These are phyloP conservation scores for Lasioglossum lativentre DNA, from an alignment of 2,888 invertebrate genomes.

Conservation along the genomic window DNA sequence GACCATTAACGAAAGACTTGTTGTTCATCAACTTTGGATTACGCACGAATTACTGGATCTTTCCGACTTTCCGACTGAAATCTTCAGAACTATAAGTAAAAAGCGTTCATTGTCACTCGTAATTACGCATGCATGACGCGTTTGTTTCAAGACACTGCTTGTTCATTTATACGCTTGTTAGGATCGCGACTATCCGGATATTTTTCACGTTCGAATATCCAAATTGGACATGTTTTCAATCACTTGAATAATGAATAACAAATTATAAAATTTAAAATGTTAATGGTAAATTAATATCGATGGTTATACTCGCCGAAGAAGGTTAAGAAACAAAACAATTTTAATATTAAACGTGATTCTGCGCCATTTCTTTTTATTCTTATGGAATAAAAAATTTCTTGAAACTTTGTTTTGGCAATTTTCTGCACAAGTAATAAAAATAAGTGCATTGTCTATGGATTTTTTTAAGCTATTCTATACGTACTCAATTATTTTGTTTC, in stretches of 20 bases:
- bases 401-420: background rate
- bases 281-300: background rate
- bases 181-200: conserved; percentile 40
- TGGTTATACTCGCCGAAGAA: background rate
- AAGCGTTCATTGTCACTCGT: conserved; percentile 41
- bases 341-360: background rate
- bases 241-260: background rate
- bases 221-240: background rate
- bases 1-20: conserved; percentile 33
- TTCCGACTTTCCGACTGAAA: conserved; percentile 51
- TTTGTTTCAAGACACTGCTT: conserved; percentile 49
- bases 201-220: conserved; percentile 40
- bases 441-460: background rate
- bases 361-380: background rate
- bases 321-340: conserved; percentile 2
- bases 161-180: conserved; percentile 31
- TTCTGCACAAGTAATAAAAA: background rate
- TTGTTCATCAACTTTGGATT: conserved; percentile 26
- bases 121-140: conserved; percentile 37
- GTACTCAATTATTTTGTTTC: background rate
- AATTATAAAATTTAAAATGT: background rate
- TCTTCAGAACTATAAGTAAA: conserved; percentile 35
- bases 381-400: background rate
- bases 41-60: conserved; percentile 14
- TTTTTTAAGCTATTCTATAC: background rate